These are phyloP conservation scores for Oriolus oriolus DNA, from an alignment of 2,113 vertebrate species.

Conservation along the genomic window DNA sequence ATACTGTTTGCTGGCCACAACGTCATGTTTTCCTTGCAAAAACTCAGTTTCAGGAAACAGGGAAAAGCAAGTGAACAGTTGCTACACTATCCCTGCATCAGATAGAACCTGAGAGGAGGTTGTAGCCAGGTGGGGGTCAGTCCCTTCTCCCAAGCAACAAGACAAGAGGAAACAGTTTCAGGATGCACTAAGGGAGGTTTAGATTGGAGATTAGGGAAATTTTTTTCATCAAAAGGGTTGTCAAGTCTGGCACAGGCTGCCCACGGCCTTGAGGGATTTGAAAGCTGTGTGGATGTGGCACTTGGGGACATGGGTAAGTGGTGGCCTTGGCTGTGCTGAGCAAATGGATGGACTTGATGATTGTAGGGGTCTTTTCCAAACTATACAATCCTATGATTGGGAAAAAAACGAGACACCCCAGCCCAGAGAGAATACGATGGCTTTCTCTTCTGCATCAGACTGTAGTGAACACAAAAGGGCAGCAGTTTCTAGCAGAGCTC, in stretches of 20 bases:
- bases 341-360: background rate
- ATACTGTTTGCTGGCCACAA: background rate
- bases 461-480: background rate
- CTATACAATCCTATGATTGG: background rate
- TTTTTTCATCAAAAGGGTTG: background rate
- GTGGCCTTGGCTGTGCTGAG: background rate
- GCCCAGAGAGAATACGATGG: rapidly evolving
- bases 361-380: background rate
- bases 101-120: background rate
- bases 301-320: background rate
- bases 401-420: background rate
- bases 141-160: background rate
- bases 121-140: background rate
- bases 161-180: background rate
- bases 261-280: background rate
- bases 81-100: background rate
- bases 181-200: background rate
- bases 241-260: background rate
- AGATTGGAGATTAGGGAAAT: background rate
- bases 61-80: background rate
- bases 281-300: background rate
- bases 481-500: background rate
- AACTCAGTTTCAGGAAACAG: background rate
- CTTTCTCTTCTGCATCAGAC: background rate
- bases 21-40: background rate